These are phyloP conservation scores for Drosophila cardini DNA, from an alignment of 1,140 invertebrate species.

Conservation along the genomic window DNA sequence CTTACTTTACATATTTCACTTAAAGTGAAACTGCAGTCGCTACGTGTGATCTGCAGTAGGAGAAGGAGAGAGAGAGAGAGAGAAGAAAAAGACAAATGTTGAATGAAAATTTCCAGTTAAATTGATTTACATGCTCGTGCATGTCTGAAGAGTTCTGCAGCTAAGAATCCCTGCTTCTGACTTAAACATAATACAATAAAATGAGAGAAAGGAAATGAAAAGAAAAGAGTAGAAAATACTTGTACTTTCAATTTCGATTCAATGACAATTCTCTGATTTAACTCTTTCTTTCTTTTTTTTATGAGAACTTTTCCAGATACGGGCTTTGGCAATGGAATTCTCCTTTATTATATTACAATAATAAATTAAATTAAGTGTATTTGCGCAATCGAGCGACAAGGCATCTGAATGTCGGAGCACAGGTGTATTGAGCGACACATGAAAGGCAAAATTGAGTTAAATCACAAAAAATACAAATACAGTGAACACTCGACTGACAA, in stretches of 20 bases:
- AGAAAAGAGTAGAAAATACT: constrained; percentile 54
- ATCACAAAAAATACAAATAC: constrained; percentile 37
- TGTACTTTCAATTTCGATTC: constrained; percentile 61
- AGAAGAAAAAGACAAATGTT: constrained; percentile 17
- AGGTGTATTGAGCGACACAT: constrained; percentile 56
- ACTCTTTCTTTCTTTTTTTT: constrained; percentile 62
- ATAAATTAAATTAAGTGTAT: constrained; percentile 70
- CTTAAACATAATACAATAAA: neutral
- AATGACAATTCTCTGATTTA: constrained; percentile 64
- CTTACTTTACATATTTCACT: neutral
- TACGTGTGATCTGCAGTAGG: constrained; percentile 1
- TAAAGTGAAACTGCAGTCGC: constrained; percentile 9
- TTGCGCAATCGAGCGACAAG: constrained; percentile 26
- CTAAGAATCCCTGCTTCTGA: constrained; percentile 10
- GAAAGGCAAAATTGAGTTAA: constrained; percentile 54
- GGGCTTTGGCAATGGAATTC: constrained; percentile 7
- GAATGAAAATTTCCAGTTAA: constrained; percentile 54
- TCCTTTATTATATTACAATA: constrained; percentile 64
- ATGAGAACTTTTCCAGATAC: constrained; percentile 33
- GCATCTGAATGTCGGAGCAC: constrained; percentile 26
- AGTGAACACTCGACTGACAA: constrained; percentile 37
- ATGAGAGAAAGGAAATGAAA: constrained; percentile 35
- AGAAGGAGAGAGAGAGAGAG: neutral
- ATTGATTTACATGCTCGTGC: constrained; percentile 65
- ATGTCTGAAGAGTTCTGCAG: constrained; percentile 43